Conservation (phyloP, 2,888 invertebrate genomes). For the Pseudococcus viburni region DNA sequence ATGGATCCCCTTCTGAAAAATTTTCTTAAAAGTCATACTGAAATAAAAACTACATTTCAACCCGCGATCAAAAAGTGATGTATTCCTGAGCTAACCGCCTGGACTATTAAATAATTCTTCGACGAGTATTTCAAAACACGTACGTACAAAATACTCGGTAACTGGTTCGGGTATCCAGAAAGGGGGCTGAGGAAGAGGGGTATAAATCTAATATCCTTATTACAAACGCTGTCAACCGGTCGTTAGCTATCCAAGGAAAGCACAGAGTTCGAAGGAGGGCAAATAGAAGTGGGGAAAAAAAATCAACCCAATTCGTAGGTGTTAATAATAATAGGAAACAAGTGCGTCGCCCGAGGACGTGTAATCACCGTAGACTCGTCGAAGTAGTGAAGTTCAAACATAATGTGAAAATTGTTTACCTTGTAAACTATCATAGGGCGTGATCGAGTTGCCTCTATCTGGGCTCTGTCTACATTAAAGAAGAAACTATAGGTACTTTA, state of each 20-base stretch:
- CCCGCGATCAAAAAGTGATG: too few relatives aligned
- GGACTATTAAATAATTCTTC: conserved; percentile 14
- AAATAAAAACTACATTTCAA: too few relatives aligned
- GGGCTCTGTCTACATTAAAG: not conserved
- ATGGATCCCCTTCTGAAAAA: too few relatives aligned
- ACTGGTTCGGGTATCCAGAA: not conserved
- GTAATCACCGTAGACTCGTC: not conserved
- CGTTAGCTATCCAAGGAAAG: not conserved
- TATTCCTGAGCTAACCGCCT: too few relatives aligned
- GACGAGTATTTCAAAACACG: not conserved
- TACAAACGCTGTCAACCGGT: conserved; percentile 41
- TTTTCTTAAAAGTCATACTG: too few relatives aligned
- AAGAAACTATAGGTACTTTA: conserved; percentile 2
- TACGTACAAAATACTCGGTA: not conserved
- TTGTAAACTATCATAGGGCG: conserved; percentile 36
- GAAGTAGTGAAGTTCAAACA: conserved; percentile 6
- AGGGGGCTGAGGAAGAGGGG: not conserved
- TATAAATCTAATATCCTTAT: conserved; percentile 40
- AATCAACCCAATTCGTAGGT: conserved; percentile 46
- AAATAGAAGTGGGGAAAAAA: not conserved
- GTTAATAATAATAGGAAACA: conserved; percentile 56
- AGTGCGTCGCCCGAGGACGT: conserved; percentile 27
- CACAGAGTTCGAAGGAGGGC: not conserved
- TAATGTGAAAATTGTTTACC: conserved; percentile 57
- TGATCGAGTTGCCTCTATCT: conserved; percentile 10